phyloP scores from a whole-genome alignment of 2,888 invertebrate species.

The Eilema griseolum region DNA sequence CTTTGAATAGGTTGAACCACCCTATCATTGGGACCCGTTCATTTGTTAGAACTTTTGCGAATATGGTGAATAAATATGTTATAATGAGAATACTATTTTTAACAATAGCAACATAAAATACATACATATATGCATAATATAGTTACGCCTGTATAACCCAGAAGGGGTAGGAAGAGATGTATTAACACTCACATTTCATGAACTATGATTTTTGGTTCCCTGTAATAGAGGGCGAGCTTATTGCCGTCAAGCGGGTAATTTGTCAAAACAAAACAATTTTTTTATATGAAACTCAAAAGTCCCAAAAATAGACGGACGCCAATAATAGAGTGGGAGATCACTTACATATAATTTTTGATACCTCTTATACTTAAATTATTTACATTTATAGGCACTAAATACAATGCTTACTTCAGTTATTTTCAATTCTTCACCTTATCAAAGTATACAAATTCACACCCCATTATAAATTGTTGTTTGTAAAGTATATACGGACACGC shows the following conservation, averaged over 20 bases:
- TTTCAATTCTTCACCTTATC: background rate
- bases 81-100: too few relatives aligned
- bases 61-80: background rate
- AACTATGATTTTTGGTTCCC: too few relatives aligned
- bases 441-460: slow-evolving; percentile 7
- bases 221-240: too few relatives aligned
- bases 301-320: background rate
- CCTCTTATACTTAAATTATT: slow-evolving; percentile 31
- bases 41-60: background rate
- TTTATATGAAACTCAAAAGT: background rate
- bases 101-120: too few relatives aligned
- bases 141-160: too few relatives aligned
- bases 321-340: background rate
- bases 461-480: slow-evolving; percentile 6
- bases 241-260: background rate
- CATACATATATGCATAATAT: too few relatives aligned
- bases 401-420: slow-evolving; percentile 16
- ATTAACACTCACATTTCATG: too few relatives aligned
- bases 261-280: background rate
- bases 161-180: too few relatives aligned
- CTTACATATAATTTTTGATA: slow-evolving; percentile 37
- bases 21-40: background rate
- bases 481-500: slow-evolving; percentile 10
- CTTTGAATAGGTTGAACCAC: background rate
- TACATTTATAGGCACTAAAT: slow-evolving; percentile 48